These are phyloP conservation scores for Melanostigma gelatinosum DNA, from an alignment of 2,113 vertebrate species.

Conservation along the genomic window DNA sequence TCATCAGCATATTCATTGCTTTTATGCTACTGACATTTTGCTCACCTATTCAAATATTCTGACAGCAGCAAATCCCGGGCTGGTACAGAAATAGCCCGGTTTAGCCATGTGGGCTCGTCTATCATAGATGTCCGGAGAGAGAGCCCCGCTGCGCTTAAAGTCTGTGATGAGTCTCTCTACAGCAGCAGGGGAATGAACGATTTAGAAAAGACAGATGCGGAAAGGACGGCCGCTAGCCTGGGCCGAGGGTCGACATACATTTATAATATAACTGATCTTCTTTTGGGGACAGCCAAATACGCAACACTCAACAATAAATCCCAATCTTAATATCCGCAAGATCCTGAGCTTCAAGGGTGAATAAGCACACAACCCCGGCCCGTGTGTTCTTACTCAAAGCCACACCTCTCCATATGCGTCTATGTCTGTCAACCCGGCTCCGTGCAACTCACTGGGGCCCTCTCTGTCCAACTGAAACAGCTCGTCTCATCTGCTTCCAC, in stretches of 20 bases:
- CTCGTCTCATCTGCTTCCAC: slow-evolving; percentile 67
- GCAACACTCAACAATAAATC: neutral
- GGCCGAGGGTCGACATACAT: neutral
- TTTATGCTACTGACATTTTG: slow-evolving; percentile 67
- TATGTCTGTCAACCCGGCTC: slow-evolving; percentile 32
- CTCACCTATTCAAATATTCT: slow-evolving; percentile 68
- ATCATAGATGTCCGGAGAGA: slow-evolving; percentile 28
- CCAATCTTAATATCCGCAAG: neutral
- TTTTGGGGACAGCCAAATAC: slow-evolving; percentile 2
- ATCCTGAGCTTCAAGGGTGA: neutral
- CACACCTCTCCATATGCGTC: slow-evolving; percentile 17
- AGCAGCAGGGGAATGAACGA: slow-evolving; percentile 25
- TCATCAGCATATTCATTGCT: slow-evolving; percentile 77
- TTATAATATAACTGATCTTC: neutral
- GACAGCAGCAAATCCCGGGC: slow-evolving; percentile 50
- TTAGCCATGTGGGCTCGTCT: slow-evolving; percentile 33
- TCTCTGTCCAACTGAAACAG: slow-evolving; percentile 48
- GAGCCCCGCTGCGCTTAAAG: slow-evolving; percentile 38
- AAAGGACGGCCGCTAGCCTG: neutral
- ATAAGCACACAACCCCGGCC: neutral
- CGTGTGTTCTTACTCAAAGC: slow-evolving; percentile 4
- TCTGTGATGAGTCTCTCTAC: slow-evolving; percentile 7
- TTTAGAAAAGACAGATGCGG: slow-evolving; percentile 21
- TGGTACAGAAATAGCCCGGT: slow-evolving; percentile 48
- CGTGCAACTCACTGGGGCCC: slow-evolving; percentile 36